phyloP scores from a whole-genome alignment of 2,797 vertebrate species.

The Myotis myotis region DNA sequence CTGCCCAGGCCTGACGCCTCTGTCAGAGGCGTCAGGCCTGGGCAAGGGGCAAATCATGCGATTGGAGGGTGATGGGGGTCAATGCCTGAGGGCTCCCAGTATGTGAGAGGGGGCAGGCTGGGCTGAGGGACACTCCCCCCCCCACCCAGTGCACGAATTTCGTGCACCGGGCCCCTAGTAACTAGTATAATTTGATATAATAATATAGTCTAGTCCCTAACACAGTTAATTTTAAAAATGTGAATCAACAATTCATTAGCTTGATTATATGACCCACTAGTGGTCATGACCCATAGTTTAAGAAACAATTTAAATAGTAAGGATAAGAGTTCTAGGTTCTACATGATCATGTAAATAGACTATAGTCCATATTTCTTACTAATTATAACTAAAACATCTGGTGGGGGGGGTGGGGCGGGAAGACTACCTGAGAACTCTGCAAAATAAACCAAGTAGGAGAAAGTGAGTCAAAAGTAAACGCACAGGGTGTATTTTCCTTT shows the following conservation, averaged over 20 bases:
- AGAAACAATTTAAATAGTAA: background rate
- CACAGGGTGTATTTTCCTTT: background rate
- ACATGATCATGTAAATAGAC: background rate
- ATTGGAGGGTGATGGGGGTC: too few species aligned
- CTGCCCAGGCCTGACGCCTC: too few species aligned
- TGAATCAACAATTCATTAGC: background rate
- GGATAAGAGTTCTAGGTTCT: background rate
- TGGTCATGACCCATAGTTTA: background rate
- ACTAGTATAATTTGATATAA: background rate
- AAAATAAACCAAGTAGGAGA: background rate
- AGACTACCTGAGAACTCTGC: background rate
- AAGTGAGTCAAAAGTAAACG: background rate
- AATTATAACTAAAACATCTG: background rate
- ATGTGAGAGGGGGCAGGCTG: too few species aligned
- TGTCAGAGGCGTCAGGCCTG: too few species aligned
- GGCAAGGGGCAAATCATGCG: too few species aligned
- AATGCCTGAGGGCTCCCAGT: too few species aligned
- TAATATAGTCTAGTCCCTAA: background rate
- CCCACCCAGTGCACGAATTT: too few species aligned
- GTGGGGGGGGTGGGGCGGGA: rapidly evolving
- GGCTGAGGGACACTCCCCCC: too few species aligned
- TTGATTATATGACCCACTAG: background rate
- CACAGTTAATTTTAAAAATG: background rate
- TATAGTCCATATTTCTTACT: background rate
- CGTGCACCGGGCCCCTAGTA: too few species aligned